Conservation (phyloP, 2,888 invertebrate genomes). For the Imbricaverruca yamaguchii region DNA sequence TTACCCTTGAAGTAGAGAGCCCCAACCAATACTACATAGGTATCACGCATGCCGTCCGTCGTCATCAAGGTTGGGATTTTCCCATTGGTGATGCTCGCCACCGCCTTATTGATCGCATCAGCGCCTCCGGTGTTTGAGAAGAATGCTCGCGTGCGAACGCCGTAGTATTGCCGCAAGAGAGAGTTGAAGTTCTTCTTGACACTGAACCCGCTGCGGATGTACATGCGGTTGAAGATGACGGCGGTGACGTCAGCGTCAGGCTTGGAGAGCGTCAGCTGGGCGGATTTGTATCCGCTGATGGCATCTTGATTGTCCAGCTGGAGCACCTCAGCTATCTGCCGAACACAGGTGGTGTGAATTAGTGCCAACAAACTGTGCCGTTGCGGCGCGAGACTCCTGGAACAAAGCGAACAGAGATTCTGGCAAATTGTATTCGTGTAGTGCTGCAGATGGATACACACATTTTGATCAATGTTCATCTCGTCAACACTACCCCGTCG, state of each 20-base stretch:
- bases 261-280: too few species aligned
- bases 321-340: too few species aligned
- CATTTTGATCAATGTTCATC: too few species aligned
- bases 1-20: neutral
- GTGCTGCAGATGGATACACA: too few species aligned
- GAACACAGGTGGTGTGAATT: too few species aligned
- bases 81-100: neutral
- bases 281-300: too few species aligned
- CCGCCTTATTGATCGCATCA: neutral
- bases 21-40: neutral
- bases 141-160: neutral
- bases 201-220: neutral
- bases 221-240: neutral
- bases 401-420: too few species aligned
- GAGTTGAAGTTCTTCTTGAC: neutral
- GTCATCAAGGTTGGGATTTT: neutral
- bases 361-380: too few species aligned
- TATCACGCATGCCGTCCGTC: neutral
- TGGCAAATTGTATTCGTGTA: too few species aligned
- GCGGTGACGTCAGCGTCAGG: neutral
- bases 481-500: too few species aligned
- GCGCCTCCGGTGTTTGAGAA: neutral
- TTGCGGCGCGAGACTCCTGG: too few species aligned
- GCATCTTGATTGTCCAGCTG: too few species aligned
- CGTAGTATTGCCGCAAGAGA: neutral